Evolutionary conservation across 2,888 invertebrate species (phyloP).

Genomic region (Eristalinus aeneus): DNA sequence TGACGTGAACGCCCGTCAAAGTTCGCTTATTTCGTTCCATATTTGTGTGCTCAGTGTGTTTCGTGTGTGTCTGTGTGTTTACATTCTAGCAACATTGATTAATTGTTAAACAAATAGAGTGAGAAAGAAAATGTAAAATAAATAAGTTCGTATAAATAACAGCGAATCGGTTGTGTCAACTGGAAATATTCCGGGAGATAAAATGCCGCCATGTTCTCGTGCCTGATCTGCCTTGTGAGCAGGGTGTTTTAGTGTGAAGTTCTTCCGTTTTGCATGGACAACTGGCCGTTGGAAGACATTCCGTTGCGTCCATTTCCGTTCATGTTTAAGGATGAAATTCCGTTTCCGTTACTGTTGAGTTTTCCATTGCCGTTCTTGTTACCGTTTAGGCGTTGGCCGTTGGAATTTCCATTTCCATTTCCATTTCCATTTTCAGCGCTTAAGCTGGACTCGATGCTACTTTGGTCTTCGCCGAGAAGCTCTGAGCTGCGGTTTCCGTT

Average conservation of each 20-base stretch:
- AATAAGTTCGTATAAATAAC: constrained; percentile 59
- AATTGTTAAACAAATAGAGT: constrained; percentile 11
- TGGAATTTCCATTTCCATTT: constrained; percentile 11
- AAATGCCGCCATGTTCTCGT: constrained; percentile 36
- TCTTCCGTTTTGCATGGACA: constrained; percentile 36
- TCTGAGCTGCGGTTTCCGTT: constrained; percentile 41
- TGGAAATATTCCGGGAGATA: constrained; percentile 48
- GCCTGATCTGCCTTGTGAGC: neutral
- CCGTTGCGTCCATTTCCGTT: constrained; percentile 54
- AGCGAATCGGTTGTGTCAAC: constrained; percentile 45
- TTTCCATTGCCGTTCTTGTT: constrained; percentile 28
- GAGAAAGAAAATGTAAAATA: neutral
- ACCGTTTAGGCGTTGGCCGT: constrained; percentile 11
- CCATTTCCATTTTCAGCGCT: constrained; percentile 15
- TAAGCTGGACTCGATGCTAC: constrained; percentile 8
- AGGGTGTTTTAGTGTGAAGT: constrained; percentile 7
- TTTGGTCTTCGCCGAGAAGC: neutral
- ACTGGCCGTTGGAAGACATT: constrained; percentile 17
- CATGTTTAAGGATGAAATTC: constrained; percentile 21
- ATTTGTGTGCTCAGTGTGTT: constrained; percentile 21
- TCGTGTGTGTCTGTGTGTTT: constrained; percentile 14
- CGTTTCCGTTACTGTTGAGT: constrained; percentile 17
- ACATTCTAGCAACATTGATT: constrained; percentile 51
- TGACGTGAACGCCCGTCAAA: constrained; percentile 47
- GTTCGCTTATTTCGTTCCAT: constrained; percentile 27